These are phyloP conservation scores for Motacilla alba DNA, from an alignment of 2,113 vertebrate genomes.

Conservation along the genomic window DNA sequence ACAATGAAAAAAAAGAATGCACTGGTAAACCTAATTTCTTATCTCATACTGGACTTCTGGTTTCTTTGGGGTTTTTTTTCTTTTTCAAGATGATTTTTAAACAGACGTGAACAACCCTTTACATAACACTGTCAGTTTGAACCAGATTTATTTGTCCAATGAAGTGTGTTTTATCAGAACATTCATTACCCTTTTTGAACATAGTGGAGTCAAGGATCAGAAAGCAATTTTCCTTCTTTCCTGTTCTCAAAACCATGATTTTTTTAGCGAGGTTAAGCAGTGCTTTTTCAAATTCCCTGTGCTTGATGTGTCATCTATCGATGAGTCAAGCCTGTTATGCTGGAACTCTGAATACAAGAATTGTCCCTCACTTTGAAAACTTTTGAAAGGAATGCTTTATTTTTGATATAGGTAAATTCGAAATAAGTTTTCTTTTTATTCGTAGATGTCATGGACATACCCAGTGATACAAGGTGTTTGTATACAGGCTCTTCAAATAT, in stretches of 20 bases:
- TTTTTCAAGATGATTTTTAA: slow-evolving; percentile 64
- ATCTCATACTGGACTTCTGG: background rate
- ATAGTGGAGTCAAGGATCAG: slow-evolving; percentile 69
- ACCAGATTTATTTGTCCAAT: slow-evolving; percentile 64
- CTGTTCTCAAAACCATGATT: slow-evolving; percentile 67
- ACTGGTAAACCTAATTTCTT: background rate
- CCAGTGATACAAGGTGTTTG: background rate
- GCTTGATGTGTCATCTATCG: slow-evolving; percentile 76
- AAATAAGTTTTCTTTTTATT: slow-evolving; percentile 11
- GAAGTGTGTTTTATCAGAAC: slow-evolving; percentile 66
- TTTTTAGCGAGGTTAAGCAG: slow-evolving; percentile 75
- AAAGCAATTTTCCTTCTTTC: slow-evolving; percentile 76
- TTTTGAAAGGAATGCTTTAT: slow-evolving; percentile 24
- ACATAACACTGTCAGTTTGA: slow-evolving; percentile 43
- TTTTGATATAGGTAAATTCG: slow-evolving; percentile 1
- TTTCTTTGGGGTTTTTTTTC: background rate
- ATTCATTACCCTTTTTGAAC: slow-evolving; percentile 70
- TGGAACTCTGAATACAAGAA: slow-evolving; percentile 56
- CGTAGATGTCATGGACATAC: slow-evolving; percentile 21
- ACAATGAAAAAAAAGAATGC: background rate
- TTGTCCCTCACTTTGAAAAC: slow-evolving; percentile 38
- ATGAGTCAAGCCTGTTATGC: slow-evolving; percentile 78
- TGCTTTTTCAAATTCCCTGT: slow-evolving; percentile 73
- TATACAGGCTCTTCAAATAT: background rate
- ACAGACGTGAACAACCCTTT: slow-evolving; percentile 56